These are phyloP conservation scores for Vanessa tameamea DNA, from an alignment of 1,140 invertebrate genomes.

Conservation along the genomic window DNA sequence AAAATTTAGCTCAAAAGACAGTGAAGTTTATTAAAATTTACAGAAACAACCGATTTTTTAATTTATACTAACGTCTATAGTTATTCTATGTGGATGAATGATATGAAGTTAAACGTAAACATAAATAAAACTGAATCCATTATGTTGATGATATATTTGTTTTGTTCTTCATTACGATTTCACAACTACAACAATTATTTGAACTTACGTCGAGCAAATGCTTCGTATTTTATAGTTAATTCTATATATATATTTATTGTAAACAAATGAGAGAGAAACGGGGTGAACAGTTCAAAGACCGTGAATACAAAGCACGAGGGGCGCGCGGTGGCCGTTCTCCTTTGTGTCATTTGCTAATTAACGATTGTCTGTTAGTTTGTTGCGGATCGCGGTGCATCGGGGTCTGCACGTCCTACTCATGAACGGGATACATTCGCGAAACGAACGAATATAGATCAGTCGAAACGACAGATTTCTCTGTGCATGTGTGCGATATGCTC, in stretches of 20 bases:
- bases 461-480: constrained; percentile 47
- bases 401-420: constrained; percentile 32
- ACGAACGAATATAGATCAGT: constrained; percentile 48
- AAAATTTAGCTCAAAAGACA: not conserved
- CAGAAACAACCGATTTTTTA: not conserved
- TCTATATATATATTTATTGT: constrained; percentile 56
- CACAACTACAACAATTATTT: not conserved
- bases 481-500: constrained; percentile 27
- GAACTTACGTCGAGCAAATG: constrained; percentile 21
- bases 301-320: constrained; percentile 42
- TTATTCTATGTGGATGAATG: too few relatives aligned
- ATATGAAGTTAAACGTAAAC: too few relatives aligned
- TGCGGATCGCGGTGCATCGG: constrained; percentile 31
- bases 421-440: constrained; percentile 38
- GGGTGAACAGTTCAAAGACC: constrained; percentile 63
- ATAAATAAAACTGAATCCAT: too few relatives aligned
- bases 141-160: not conserved
- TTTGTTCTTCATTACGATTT: constrained; percentile 4
- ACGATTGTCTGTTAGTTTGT: constrained; percentile 37
- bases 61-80: not conserved
- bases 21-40: not conserved
- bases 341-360: constrained; percentile 53
- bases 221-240: constrained; percentile 19
- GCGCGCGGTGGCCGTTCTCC: constrained; percentile 43
- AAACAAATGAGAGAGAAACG: constrained; percentile 57